Conservation (phyloP, 2,797 vertebrate genomes). For the Chiloscyllium punctatum region DNA sequence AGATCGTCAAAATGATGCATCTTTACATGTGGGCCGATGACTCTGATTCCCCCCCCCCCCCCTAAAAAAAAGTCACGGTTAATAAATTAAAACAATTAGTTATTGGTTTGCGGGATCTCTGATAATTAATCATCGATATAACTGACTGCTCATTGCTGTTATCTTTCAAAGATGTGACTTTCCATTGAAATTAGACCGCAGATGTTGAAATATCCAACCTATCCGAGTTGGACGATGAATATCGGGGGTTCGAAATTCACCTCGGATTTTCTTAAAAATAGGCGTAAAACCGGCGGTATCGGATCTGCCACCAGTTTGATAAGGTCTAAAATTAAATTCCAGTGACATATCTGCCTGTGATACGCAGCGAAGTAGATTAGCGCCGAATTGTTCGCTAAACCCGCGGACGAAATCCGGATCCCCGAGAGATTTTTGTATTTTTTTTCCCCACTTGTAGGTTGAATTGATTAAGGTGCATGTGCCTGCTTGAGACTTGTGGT, state of each 20-base stretch:
- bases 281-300: neutral
- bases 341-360: neutral
- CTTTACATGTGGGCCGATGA: too few relatives aligned
- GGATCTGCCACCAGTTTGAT: neutral
- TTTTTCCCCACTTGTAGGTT: too few relatives aligned
- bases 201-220: neutral
- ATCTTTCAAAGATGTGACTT: neutral
- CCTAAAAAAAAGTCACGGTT: too few relatives aligned
- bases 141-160: neutral
- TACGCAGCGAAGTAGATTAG: neutral
- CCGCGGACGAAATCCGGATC: too few relatives aligned
- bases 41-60: neutral
- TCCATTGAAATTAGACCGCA: neutral
- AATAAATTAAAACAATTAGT: neutral
- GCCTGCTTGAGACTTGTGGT: neutral
- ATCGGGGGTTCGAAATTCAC: neutral
- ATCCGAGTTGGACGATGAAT: neutral
- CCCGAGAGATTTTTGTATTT: neutral
- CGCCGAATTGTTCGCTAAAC: neutral
- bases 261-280: neutral
- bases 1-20: neutral
- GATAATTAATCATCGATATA: neutral
- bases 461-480: neutral
- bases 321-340: neutral
- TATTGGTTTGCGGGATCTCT: neutral